phyloP scores from a whole-genome alignment of 2,888 invertebrate species.

The Ceramica pisi region DNA sequence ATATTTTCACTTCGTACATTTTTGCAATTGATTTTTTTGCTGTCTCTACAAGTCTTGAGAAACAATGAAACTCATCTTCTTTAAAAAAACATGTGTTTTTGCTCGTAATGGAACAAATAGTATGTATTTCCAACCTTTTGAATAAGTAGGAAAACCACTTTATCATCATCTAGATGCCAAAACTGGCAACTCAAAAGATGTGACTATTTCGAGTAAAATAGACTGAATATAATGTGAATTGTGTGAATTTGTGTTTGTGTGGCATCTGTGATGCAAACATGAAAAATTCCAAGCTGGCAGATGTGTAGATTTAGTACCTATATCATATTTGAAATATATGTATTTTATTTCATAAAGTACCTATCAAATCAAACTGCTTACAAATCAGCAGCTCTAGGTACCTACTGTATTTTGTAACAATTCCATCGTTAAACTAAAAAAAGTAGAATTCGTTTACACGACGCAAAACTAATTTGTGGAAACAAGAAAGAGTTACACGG shows the following conservation, averaged over 20 bases:
- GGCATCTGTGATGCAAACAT: neutral
- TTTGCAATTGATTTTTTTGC: neutral
- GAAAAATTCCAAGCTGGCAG: neutral
- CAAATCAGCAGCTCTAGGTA: neutral
- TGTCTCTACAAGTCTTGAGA: neutral
- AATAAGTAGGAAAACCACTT: too few species aligned
- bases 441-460: conserved; percentile 29
- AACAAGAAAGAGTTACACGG: conserved; percentile 50
- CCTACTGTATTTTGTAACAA: neutral
- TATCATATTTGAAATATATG: too few species aligned
- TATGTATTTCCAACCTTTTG: too few species aligned
- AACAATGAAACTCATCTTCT: conserved; percentile 24
- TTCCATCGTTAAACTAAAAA: conserved; percentile 30
- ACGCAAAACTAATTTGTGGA: conserved; percentile 39
- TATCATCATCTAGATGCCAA: neutral
- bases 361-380: too few species aligned
- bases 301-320: too few species aligned
- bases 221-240: neutral
- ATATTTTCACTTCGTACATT: neutral
- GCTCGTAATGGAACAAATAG: neutral
- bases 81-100: neutral
- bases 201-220: neutral
- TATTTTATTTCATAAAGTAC: too few species aligned
- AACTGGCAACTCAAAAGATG: neutral
- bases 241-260: too few species aligned